Percentiles rank a stretch among this genome's conserved stretches.
phyloP scores from a whole-genome alignment of 2,113 vertebrate species.

The Raja brachyura region DNA sequence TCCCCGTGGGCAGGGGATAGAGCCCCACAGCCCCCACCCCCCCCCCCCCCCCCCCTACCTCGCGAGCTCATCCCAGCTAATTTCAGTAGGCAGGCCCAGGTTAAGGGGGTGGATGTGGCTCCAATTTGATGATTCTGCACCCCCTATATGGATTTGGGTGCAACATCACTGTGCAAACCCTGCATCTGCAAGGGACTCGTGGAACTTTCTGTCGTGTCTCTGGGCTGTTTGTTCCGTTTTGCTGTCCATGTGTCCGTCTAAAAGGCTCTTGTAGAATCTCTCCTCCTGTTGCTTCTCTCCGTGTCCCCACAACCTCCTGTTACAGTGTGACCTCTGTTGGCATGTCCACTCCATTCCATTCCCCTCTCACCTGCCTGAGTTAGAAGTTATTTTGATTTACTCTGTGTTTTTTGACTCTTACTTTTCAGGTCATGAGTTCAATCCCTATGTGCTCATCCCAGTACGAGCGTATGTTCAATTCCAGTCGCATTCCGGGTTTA shows the following conservation, averaged over 20 bases:
- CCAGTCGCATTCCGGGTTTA: conserved; percentile 44
- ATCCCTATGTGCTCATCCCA: conserved; percentile 43
- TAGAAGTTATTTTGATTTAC: conserved; percentile 26
- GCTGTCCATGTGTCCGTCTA: background rate
- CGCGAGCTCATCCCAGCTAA: conserved; percentile 43
- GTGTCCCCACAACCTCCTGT: background rate
- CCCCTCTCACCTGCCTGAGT: background rate
- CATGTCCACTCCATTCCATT: background rate
- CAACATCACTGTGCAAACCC: background rate
- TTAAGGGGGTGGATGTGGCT: background rate
- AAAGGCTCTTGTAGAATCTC: conserved; percentile 9
- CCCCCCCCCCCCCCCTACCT: background rate
- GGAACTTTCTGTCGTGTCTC: background rate
- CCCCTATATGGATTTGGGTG: background rate
- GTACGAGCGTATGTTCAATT: conserved; percentile 46
- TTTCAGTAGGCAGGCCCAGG: background rate
- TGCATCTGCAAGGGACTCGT: background rate
- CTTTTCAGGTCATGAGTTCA: conserved; percentile 45
- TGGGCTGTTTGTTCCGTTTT: conserved; percentile 31
- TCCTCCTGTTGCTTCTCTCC: background rate
- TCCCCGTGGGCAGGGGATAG: background rate
- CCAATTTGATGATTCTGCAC: background rate
- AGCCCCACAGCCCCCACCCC: background rate
- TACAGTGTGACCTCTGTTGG: background rate
- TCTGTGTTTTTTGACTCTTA: conserved; percentile 44